Percentiles rank a stretch among this genome's conserved stretches.
These are phyloP conservation scores for Drosophila triauraria DNA, from an alignment of 1,140 invertebrate genomes.

Conservation along the genomic window DNA sequence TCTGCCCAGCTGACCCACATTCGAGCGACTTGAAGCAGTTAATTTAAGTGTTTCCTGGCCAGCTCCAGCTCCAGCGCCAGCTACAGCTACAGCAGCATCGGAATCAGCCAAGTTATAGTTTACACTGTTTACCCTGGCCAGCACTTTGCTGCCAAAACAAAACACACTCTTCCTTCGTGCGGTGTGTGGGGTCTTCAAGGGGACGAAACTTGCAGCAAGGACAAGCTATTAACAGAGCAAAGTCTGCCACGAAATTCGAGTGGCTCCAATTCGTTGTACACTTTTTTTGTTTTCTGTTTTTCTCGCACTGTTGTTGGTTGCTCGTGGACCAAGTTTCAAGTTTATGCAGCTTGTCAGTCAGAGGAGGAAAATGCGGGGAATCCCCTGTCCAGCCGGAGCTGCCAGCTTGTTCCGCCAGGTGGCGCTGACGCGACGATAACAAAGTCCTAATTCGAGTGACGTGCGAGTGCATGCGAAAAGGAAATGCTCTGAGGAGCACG, in stretches of 20 bases:
- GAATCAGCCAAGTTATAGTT: constrained; percentile 71
- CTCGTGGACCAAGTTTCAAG: constrained; percentile 64
- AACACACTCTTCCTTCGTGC: constrained; percentile 50
- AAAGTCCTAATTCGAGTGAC: constrained; percentile 67
- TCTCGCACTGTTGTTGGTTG: constrained; percentile 33
- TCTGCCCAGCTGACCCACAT: constrained; percentile 76
- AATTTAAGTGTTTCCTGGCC: constrained; percentile 82
- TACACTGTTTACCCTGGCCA: constrained; percentile 76
- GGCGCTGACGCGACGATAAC: constrained; percentile 66
- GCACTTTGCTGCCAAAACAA: constrained; percentile 82
- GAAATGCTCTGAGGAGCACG: constrained; percentile 15
- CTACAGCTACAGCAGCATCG: not conserved
- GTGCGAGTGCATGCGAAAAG: constrained; percentile 55
- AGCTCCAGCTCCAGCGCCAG: constrained; percentile 9
- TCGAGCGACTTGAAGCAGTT: constrained; percentile 60
- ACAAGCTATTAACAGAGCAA: constrained; percentile 75
- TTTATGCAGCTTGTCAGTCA: constrained; percentile 55
- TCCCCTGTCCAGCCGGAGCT: constrained; percentile 21
- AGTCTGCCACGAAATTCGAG: constrained; percentile 75
- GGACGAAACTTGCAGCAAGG: constrained; percentile 51
- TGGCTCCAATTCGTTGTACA: constrained; percentile 57
- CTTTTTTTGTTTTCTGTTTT: constrained; percentile 15
- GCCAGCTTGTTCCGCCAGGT: constrained; percentile 71
- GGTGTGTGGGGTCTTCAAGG: not conserved
- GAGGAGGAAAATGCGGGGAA: not conserved